These are phyloP conservation scores for Crocidura indochinensis DNA, from an alignment of 2,797 vertebrate species.

Conservation along the genomic window DNA sequence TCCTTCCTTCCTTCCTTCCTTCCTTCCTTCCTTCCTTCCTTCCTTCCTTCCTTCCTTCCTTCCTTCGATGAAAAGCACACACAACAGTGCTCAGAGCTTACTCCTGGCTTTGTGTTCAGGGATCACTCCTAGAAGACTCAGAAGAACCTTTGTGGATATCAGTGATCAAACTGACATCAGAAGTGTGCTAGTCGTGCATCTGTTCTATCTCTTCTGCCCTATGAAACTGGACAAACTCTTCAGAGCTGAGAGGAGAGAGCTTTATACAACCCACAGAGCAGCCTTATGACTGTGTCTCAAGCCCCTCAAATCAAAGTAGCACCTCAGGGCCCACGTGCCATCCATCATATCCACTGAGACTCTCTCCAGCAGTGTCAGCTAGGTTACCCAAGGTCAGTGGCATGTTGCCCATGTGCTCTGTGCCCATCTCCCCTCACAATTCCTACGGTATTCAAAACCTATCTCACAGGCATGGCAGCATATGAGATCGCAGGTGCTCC, in stretches of 20 bases:
- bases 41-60: too few relatives aligned
- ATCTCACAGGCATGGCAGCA: accelerated
- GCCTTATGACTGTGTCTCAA: neutral
- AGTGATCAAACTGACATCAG: too few relatives aligned
- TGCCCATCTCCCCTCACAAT: neutral
- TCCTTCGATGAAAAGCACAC: too few relatives aligned
- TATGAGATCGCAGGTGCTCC: neutral
- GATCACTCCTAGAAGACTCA: too few relatives aligned
- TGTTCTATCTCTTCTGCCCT: too few relatives aligned
- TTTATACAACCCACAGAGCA: neutral
- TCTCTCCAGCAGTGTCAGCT: accelerated
- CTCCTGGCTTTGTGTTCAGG: too few relatives aligned
- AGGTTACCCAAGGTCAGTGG: accelerated
- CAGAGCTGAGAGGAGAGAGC: neutral
- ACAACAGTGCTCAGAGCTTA: too few relatives aligned
- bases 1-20: too few relatives aligned
- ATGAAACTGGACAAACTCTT: neutral
- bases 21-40: too few relatives aligned
- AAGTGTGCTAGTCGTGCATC: too few relatives aligned
- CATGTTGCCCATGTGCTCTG: too few relatives aligned
- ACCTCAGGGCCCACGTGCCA: neutral
- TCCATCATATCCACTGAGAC: neutral
- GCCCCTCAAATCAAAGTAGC: neutral
- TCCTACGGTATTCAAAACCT: neutral
- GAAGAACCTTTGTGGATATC: too few relatives aligned